phyloP scores from a whole-genome alignment of 1,140 invertebrate genomes.

The Babylonia areolata region DNA sequence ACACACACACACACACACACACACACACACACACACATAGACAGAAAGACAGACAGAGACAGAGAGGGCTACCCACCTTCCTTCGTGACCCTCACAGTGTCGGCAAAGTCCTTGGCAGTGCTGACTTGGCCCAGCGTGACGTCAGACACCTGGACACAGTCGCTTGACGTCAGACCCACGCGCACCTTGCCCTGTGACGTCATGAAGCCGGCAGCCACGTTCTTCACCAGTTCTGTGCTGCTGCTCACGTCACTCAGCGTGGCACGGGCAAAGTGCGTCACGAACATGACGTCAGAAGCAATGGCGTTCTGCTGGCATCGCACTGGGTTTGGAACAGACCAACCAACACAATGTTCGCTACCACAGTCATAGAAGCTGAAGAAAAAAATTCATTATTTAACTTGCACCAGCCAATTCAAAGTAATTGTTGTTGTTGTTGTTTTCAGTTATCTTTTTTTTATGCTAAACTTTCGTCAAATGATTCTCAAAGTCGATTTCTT shows the following conservation, averaged over 20 bases:
- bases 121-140: not conserved
- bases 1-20: too few species aligned
- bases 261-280: slow-evolving; percentile 40
- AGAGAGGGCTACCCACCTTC: not conserved
- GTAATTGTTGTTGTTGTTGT: too few species aligned
- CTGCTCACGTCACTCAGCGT: not conserved
- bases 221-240: slow-evolving; percentile 19
- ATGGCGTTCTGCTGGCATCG: slow-evolving; percentile 1
- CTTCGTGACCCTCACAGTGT: not conserved
- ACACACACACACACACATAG: too few species aligned
- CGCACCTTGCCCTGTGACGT: slow-evolving; percentile 29
- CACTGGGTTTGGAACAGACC: too few species aligned
- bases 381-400: too few species aligned
- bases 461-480: too few species aligned
- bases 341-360: too few species aligned
- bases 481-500: too few species aligned
- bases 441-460: too few species aligned
- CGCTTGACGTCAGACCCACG: slow-evolving; percentile 34
- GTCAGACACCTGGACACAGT: slow-evolving; percentile 25
- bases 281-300: slow-evolving; percentile 42
- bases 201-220: slow-evolving; percentile 18
- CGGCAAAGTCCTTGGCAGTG: slow-evolving; percentile 18
- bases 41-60: too few species aligned
- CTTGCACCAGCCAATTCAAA: too few species aligned
- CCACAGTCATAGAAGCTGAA: too few species aligned